A percentile compares a stretch with the other conserved stretches of the same genome.
These are phyloP conservation scores for Saturnia pavonia DNA, from an alignment of 2,888 invertebrate species.

Conservation along the genomic window DNA sequence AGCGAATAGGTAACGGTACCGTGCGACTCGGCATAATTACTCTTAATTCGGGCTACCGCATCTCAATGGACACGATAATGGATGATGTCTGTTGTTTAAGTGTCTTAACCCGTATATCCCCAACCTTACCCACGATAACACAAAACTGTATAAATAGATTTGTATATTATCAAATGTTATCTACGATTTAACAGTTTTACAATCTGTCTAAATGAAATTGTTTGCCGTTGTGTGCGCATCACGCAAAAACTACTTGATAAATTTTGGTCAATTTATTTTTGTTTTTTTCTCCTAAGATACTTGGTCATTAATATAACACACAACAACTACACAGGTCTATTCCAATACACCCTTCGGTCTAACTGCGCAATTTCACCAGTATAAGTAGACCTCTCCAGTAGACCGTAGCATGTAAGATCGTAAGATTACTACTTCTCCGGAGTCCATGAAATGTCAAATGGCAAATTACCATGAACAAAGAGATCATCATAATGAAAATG, in stretches of 20 bases:
- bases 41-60: conserved; percentile 39
- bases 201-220: no score
- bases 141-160: neutral
- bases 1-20: conserved; percentile 72
- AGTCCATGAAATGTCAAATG: neutral
- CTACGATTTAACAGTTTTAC: no score
- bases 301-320: no score
- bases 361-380: no score
- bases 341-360: no score
- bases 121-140: neutral
- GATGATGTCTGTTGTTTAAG: neutral
- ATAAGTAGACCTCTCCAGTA: no score
- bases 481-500: neutral
- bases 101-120: neutral
- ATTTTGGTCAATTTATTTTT: no score
- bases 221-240: no score
- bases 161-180: neutral
- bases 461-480: neutral
- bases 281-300: no score
- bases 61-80: conserved; percentile 24
- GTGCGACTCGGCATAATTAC: conserved; percentile 50
- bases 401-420: no score
- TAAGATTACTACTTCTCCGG: neutral
- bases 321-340: no score
- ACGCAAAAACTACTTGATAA: no score